phyloP scores from a whole-genome alignment of 2,797 vertebrate genomes.

The Brachyalestes nurse region DNA sequence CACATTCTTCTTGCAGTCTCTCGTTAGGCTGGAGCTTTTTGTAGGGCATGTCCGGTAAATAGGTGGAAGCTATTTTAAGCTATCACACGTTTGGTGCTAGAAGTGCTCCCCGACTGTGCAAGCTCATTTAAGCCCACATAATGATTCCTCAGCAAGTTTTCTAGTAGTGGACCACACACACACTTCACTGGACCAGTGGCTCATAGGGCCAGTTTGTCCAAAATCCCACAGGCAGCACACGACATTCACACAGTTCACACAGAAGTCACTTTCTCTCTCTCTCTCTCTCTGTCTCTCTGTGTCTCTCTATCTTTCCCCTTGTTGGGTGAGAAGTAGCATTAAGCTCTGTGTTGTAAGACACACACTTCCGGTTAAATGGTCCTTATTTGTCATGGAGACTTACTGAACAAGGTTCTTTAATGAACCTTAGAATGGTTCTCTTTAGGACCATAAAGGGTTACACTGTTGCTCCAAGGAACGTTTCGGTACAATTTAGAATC shows the following conservation, averaged over 20 bases:
- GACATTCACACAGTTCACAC: neutral
- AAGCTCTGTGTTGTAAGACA: neutral
- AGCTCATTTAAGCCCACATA: neutral
- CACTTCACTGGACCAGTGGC: slow-evolving; percentile 2
- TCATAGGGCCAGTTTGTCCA: neutral
- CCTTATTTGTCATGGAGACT: too few relatives aligned
- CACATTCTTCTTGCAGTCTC: neutral
- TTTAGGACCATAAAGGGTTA: too few relatives aligned
- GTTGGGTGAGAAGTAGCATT: neutral
- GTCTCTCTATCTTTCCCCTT: neutral
- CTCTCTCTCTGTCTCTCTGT: slow-evolving; percentile 15
- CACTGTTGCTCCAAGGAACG: too few relatives aligned
- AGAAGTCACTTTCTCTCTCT: slow-evolving; percentile 7
- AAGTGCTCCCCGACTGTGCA: neutral
- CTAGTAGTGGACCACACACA: slow-evolving; percentile 1
- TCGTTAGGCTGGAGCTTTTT: slow-evolving; percentile 17
- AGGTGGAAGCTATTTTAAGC: slow-evolving; percentile 23
- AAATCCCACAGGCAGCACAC: slow-evolving; percentile 1
- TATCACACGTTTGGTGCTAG: neutral
- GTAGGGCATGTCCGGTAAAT: neutral
- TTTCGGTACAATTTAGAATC: too few relatives aligned
- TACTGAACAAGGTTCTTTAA: too few relatives aligned
- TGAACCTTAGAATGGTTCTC: too few relatives aligned
- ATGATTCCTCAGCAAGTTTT: slow-evolving; percentile 15
- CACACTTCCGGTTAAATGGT: neutral